Evolutionary conservation across 2,888 invertebrate species (phyloP).

Genomic region (Acanthosepion lycidas): DNA sequence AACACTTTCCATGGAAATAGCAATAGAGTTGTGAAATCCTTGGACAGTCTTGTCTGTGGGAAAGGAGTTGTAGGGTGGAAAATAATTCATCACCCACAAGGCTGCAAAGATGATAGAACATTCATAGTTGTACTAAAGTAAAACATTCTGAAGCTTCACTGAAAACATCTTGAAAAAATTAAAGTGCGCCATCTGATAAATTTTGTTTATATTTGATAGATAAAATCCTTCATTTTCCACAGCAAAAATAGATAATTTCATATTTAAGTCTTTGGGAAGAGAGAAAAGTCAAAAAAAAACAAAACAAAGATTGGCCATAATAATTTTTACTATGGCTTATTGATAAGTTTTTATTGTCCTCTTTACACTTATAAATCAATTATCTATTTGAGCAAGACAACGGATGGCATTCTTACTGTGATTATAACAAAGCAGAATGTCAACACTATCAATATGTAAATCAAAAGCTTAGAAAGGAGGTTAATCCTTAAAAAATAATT

Average conservation of each 20-base stretch:
- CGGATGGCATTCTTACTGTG: background rate
- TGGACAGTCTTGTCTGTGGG: no score
- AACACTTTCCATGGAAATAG: no score
- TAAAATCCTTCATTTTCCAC: background rate
- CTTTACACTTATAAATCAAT: conserved; percentile 33
- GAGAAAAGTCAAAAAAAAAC: background rate
- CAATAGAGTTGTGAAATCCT: no score
- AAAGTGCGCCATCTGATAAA: no score
- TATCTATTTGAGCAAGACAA: background rate
- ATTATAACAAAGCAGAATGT: background rate
- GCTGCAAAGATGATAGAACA: no score
- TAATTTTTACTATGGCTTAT: background rate
- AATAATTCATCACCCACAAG: no score
- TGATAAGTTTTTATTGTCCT: background rate
- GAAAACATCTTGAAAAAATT: no score
- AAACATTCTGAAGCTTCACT: no score
- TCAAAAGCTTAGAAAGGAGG: background rate
- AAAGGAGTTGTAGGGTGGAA: no score
- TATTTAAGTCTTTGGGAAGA: background rate
- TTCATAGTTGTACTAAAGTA: no score
- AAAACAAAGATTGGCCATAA: background rate
- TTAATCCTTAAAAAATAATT: background rate
- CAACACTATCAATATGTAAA: background rate
- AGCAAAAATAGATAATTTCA: background rate
- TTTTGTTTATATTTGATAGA: no score